Base-by-base conservation (phyloP, 2,113 vertebrate genomes). In the Dasypus novemcinctus region DNA sequence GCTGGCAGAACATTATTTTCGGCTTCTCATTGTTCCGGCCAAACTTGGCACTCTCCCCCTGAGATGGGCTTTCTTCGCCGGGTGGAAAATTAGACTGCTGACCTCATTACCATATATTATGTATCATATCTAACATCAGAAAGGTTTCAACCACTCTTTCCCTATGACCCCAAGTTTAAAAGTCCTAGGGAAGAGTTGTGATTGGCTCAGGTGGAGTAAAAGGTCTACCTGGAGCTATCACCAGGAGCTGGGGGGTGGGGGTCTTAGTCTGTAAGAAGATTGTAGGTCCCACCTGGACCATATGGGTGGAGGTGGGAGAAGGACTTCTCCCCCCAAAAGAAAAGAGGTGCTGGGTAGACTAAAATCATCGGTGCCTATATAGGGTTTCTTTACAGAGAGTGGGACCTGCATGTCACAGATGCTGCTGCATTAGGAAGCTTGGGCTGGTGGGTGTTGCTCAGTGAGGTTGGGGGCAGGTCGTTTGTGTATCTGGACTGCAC, bases 71-170 rank as follows among this genome's bases (percentile, higher is more conserved):
- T 13, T 25, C 43, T 41, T 15, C 27, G 2, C 43, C 33, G 4
- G 3, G 57, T 27, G 31, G 36, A 3, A 41, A 38, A 43, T 0
- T 33, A 46, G 64, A 27, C 8, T 20, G 41, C 84, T 12, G 33
- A 23, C 66, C n/a, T 14, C 0, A 14, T 1, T 6, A 25, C 17
- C 20, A 11, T 7, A 9, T 1, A 12, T 6, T 27, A 8, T 57
- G n/a, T 8, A 6, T 63, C 38, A 49, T 49, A 5, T 49, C 5
- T 12, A 11, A 31, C 8, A 4, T 17, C n/a, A 13, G 66, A 21
- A 63, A 46, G 71, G 13, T 3, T 2, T 38, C 2, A 38, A 25
- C 20, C 31, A 1, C 57, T 66, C 63, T 84, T 63, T 84, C 43
- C 63, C 41, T 49, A 41, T 49, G 31, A 64, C 12, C 41, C 10